Evolutionary conservation across 2,797 vertebrate species (phyloP).

Genomic region (Limosa lapponica): DNA sequence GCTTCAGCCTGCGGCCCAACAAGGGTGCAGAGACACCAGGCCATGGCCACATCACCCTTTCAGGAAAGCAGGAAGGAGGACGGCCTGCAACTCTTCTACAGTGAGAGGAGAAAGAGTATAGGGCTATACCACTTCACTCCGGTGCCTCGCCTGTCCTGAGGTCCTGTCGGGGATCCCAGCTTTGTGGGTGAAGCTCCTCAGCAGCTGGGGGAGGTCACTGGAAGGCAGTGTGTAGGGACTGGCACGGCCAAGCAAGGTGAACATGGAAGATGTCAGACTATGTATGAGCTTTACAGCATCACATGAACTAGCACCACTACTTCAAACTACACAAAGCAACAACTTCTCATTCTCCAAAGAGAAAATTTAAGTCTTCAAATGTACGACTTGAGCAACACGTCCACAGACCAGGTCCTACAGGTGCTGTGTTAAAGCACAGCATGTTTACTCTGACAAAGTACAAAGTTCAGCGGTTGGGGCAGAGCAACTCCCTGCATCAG

Average conservation of each 20-base stretch:
- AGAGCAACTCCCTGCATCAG: background rate
- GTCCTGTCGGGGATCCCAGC: background rate
- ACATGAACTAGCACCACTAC: background rate
- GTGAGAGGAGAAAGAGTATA: fast-evolving
- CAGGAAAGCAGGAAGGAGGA: background rate
- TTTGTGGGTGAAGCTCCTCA: no score
- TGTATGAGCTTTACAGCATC: background rate
- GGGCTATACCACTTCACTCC: background rate
- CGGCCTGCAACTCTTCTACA: background rate
- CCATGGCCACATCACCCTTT: background rate
- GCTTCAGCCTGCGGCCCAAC: background rate
- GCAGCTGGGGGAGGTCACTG: background rate
- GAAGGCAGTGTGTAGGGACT: background rate
- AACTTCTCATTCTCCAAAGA: background rate
- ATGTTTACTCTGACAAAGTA: background rate
- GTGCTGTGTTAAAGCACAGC: background rate
- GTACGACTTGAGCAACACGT: background rate
- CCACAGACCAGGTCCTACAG: background rate
- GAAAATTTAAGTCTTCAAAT: background rate
- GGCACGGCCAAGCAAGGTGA: background rate
- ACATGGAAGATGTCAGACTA: no score
- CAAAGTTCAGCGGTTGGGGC: background rate
- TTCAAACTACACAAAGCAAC: background rate
- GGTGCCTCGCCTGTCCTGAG: background rate
- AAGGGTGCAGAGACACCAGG: background rate